Conservation (phyloP, 1,140 invertebrate genomes). For the Notospermus geniculatus region DNA sequence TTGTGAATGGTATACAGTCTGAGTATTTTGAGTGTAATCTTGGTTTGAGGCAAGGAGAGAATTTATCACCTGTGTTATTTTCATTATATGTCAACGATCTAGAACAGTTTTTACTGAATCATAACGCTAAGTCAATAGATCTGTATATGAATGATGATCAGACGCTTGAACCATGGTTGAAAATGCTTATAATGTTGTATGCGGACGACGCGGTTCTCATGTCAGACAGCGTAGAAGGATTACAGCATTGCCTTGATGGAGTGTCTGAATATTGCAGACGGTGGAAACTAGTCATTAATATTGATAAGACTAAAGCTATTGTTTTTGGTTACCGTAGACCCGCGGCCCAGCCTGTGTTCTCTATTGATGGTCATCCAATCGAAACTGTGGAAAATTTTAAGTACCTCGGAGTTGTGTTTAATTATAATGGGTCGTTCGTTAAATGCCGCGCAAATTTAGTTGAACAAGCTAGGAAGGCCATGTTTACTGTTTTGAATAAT, state of each 20-base stretch:
- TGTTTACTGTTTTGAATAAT: neutral
- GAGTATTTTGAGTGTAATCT: slow-evolving; percentile 4
- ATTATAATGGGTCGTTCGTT: neutral
- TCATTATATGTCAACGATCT: slow-evolving; percentile 12
- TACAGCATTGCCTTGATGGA: neutral
- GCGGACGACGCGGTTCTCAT: slow-evolving; percentile 12
- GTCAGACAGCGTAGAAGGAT: neutral
- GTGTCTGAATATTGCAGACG: slow-evolving; percentile 7
- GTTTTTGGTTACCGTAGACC: slow-evolving; percentile 1
- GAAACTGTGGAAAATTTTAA: neutral
- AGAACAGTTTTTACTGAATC: slow-evolving; percentile 9
- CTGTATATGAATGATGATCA: neutral
- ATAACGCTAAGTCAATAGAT: neutral
- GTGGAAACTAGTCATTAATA: slow-evolving; percentile 16
- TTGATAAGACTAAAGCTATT: slow-evolving; percentile 16
- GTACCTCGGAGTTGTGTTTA: neutral
- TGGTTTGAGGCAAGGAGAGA: slow-evolving; percentile 13
- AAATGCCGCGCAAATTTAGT: neutral
- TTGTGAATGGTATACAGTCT: neutral
- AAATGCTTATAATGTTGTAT: slow-evolving; percentile 3
- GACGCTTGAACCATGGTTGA: neutral
- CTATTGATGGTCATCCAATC: neutral
- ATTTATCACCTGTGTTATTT: slow-evolving; percentile 13
- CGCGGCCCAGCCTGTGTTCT: neutral
- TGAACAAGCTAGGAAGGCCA: neutral